Evolutionary conservation across 1,140 invertebrate species (phyloP).

Genomic region (Drosophila gunungcola): DNA sequence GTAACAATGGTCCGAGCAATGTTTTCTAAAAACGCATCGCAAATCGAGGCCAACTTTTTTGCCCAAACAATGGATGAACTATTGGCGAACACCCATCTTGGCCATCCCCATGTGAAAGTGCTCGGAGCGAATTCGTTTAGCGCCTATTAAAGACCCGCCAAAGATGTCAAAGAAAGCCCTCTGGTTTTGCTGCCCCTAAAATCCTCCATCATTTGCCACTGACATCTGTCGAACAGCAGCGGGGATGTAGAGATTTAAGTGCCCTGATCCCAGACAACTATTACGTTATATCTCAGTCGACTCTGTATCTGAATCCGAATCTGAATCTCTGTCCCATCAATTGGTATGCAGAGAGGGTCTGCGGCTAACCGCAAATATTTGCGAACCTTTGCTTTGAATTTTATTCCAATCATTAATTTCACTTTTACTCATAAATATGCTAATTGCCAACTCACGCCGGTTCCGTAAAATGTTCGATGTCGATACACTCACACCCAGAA

Average conservation of each 20-base stretch:
- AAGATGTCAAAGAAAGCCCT: conserved; percentile 58
- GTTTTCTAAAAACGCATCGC: conserved; percentile 37
- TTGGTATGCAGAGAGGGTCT: conserved; percentile 38
- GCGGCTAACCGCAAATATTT: conserved; percentile 59
- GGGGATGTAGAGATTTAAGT: conserved; percentile 11
- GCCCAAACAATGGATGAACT: conserved; percentile 36
- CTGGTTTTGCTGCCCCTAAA: not conserved
- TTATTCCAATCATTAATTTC: conserved; percentile 74
- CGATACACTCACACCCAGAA: conserved; percentile 55
- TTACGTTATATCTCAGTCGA: conserved; percentile 37
- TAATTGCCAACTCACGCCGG: conserved; percentile 67
- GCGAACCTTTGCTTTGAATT: conserved; percentile 61
- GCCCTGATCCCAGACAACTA: conserved; percentile 17
- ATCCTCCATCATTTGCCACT: conserved; percentile 35
- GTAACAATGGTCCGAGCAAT: conserved; percentile 54
- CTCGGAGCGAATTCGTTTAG: conserved; percentile 51
- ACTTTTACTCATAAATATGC: conserved; percentile 83
- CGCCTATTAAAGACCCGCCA: conserved; percentile 44
- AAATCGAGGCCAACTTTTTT: conserved; percentile 55
- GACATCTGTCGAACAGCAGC: conserved; percentile 51
- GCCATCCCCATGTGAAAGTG: conserved; percentile 64
- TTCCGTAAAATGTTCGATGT: not conserved
- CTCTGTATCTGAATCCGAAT: conserved; percentile 5
- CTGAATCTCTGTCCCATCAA: conserved; percentile 13
- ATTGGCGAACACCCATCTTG: conserved; percentile 20